Conservation (phyloP, 2,797 vertebrate genomes). For the Arvicola amphibius region DNA sequence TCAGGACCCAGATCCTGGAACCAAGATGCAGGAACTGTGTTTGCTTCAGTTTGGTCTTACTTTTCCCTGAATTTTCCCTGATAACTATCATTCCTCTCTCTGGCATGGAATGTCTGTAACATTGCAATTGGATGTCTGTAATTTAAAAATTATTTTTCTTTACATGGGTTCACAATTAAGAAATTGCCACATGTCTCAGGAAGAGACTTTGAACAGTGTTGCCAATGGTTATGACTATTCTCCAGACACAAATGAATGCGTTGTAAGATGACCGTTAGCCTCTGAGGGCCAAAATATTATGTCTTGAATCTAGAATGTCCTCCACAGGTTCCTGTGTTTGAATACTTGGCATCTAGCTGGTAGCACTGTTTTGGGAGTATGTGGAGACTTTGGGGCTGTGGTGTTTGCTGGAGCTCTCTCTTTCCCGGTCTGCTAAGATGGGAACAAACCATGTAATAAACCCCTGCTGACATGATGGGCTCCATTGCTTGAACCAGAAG, state of each 20-base stretch:
- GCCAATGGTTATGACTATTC: not conserved
- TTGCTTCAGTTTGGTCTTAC: not conserved
- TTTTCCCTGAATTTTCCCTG: not conserved
- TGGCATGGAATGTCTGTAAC: not conserved
- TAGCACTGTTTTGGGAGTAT: not conserved
- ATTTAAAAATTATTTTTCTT: not conserved
- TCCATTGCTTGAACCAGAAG: not conserved
- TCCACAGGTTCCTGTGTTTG: not conserved
- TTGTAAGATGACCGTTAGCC: not conserved
- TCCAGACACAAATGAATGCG: not conserved
- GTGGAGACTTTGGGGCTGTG: not conserved
- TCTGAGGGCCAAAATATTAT: no score
- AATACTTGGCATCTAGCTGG: not conserved
- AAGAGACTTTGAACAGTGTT: not conserved
- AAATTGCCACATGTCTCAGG: not conserved
- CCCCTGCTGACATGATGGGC: not conserved
- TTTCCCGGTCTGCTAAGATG: not conserved
- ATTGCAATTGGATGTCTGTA: not conserved
- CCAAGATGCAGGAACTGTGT: not conserved
- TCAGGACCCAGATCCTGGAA: not conserved
- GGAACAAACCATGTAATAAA: not conserved
- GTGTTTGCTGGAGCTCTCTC: not conserved
- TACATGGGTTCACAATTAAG: not conserved
- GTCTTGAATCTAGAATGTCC: not conserved
- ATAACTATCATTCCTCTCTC: not conserved